Percentiles rank a stretch among this genome's conserved stretches.
These are phyloP conservation scores for Mizuhopecten yessoensis DNA, from an alignment of 1,140 invertebrate species.

Conservation along the genomic window DNA sequence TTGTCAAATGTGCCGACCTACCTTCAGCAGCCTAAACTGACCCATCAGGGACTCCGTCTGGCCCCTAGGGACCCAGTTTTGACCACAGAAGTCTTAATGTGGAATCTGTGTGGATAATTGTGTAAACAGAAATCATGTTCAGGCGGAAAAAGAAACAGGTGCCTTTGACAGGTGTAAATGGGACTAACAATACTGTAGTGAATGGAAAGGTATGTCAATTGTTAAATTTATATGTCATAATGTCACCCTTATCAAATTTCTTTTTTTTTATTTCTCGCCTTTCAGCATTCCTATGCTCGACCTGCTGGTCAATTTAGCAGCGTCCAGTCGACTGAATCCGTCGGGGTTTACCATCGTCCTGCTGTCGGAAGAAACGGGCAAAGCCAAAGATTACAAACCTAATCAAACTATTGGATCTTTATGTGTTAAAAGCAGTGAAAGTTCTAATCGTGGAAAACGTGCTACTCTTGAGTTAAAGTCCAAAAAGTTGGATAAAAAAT, in stretches of 20 bases:
- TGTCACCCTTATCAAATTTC: neutral
- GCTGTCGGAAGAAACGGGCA: conserved; percentile 85
- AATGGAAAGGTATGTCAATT: neutral
- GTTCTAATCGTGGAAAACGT: conserved; percentile 71
- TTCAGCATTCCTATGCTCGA: conserved; percentile 93
- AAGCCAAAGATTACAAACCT: conserved; percentile 89
- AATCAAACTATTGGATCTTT: conserved; percentile 90
- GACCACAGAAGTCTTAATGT: neutral
- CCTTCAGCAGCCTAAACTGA: neutral
- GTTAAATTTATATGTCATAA: neutral
- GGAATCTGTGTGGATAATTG: neutral
- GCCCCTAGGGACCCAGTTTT: neutral
- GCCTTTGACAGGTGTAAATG: neutral
- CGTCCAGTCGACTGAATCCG: conserved; percentile 89
- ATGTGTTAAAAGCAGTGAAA: conserved; percentile 78
- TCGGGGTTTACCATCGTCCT: conserved; percentile 88
- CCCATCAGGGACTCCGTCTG: neutral
- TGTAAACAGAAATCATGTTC: conserved; percentile 54
- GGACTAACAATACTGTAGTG: neutral
- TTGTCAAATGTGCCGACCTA: neutral
- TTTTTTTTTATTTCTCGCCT: conserved; percentile 65
- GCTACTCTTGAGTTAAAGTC: conserved; percentile 86
- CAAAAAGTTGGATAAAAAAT: conserved; percentile 84
- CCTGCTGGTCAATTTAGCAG: conserved; percentile 90
- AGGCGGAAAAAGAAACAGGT: conserved; percentile 62